Percentiles rank a stretch among this genome's conserved stretches.
Evolutionary conservation across 2,797 vertebrate species (phyloP).

Genomic region (Lacerta bilineata): DNA sequence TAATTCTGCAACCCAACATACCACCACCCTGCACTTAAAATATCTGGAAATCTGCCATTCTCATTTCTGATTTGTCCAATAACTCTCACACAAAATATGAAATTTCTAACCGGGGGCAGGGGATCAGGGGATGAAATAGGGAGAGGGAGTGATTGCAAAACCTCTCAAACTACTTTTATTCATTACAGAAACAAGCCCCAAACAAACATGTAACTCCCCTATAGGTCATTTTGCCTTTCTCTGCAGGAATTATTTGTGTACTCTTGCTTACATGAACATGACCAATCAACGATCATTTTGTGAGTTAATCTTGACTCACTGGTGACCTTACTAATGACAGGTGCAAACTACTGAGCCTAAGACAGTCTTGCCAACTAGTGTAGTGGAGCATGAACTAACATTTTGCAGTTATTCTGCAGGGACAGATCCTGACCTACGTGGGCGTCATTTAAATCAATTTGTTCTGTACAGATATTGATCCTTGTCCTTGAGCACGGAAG

Average conservation of each 20-base stretch:
- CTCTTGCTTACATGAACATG: neutral
- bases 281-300: neutral
- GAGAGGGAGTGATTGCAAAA: neutral
- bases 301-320: neutral
- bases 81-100: neutral
- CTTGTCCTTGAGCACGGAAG: neutral
- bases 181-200: slow-evolving; percentile 9
- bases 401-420: neutral
- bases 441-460: neutral
- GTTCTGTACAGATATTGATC: neutral
- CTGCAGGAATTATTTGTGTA: neutral
- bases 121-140: neutral
- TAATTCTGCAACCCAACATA: neutral
- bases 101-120: neutral
- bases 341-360: no score
- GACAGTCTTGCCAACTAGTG: no score
- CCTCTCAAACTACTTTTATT: neutral
- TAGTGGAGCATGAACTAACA: neutral
- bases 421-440: neutral
- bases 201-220: neutral
- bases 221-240: neutral
- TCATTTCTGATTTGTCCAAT: neutral
- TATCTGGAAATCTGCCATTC: neutral
- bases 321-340: neutral
- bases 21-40: neutral